Evolutionary conservation across 2,888 invertebrate genomes (phyloP).

Genomic region (Synergus umbraculus): DNA sequence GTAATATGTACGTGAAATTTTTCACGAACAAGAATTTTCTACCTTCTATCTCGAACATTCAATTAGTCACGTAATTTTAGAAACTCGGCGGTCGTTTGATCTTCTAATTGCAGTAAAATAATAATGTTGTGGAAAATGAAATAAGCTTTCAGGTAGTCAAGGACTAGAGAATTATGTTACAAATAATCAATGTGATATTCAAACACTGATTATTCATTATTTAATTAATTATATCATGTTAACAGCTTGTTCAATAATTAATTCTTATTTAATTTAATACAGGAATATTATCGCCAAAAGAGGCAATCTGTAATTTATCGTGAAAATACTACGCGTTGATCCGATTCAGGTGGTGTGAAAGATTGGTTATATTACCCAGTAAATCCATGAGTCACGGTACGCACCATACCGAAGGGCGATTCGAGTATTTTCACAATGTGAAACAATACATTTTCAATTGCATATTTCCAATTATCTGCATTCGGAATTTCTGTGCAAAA

Average conservation of each 20-base stretch:
- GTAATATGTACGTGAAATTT: conserved; percentile 14
- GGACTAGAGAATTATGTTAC: not conserved
- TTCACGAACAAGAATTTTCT: not conserved
- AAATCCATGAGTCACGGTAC: conserved; percentile 52
- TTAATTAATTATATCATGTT: not conserved
- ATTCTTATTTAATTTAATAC: not conserved
- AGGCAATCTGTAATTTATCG: conserved; percentile 11
- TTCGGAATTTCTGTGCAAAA: not conserved
- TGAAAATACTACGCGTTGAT: conserved; percentile 46
- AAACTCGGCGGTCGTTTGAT: conserved; percentile 25
- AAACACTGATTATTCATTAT: not conserved
- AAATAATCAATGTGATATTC: not conserved
- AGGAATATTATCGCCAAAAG: not conserved
- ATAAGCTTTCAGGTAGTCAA: not conserved
- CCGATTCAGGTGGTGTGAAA: conserved; percentile 49
- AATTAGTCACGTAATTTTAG: conserved; percentile 18
- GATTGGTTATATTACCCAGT: conserved; percentile 52
- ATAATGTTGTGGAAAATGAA: not conserved
- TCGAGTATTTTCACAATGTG: conserved; percentile 47
- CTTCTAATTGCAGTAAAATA: not conserved
- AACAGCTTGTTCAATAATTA: not conserved
- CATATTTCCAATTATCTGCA: not conserved
- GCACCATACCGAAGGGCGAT: conserved; percentile 36
- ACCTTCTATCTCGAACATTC: not conserved
- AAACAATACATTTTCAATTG: conserved; percentile 19